Percentiles rank a stretch among this genome's conserved stretches.
phyloP scores from a whole-genome alignment of 2,888 invertebrate genomes.

The Pogonocherus hispidulus region DNA sequence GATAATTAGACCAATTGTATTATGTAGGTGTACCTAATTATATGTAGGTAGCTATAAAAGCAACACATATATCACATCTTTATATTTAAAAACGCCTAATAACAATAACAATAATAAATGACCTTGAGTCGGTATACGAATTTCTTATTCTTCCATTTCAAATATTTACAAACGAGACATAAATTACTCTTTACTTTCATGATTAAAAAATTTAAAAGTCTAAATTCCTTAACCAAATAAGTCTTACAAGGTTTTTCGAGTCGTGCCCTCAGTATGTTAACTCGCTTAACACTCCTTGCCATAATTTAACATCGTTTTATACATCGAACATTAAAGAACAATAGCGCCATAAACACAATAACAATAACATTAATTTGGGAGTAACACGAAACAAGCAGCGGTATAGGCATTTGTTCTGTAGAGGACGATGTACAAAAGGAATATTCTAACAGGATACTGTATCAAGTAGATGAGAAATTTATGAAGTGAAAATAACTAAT shows the following conservation, averaged over 20 bases:
- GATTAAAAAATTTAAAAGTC: not conserved
- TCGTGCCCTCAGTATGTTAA: conserved; percentile 10
- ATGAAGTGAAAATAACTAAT: too few species aligned
- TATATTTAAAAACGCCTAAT: too few species aligned
- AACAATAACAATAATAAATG: too few species aligned
- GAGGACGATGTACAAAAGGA: not conserved
- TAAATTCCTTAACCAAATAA: conserved; percentile 5
- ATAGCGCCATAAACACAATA: conserved; percentile 18
- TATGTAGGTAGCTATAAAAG: too few species aligned
- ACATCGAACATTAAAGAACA: conserved; percentile 17
- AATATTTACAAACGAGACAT: too few species aligned
- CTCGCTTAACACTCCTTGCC: conserved; percentile 10
- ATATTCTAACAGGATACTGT: not conserved
- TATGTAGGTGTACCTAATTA: too few species aligned
- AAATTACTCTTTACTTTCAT: too few species aligned
- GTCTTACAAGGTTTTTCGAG: conserved; percentile 3
- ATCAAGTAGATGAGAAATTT: not conserved
- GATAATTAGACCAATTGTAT: too few species aligned
- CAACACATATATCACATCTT: too few species aligned
- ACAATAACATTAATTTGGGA: conserved; percentile 20
- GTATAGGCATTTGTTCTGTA: not conserved
- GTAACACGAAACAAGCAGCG: conserved; percentile 3
- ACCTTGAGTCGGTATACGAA: too few species aligned
- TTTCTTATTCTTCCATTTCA: too few species aligned
- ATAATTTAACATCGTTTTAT: conserved; percentile 16